Conservation (phyloP, 2,888 invertebrate genomes). For the Oeneis ivallda region DNA sequence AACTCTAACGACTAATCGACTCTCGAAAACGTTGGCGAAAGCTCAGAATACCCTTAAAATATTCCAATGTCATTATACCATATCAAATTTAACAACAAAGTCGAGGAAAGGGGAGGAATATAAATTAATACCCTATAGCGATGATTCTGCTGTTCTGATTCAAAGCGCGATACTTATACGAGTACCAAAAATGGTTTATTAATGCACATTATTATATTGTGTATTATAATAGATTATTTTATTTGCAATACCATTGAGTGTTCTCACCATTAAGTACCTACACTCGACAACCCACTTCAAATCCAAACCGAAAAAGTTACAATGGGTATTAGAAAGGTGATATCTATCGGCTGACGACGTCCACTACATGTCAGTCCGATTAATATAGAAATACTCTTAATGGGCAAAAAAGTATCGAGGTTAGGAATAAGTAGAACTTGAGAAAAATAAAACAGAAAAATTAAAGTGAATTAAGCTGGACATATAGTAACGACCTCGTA, state of each 20-base stretch:
- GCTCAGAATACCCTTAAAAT: conserved; percentile 40
- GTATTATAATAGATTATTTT: conserved; percentile 13
- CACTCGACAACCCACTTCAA: background rate
- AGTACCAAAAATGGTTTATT: conserved; percentile 26
- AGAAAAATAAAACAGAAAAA: no score
- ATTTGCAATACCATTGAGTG: conserved; percentile 12
- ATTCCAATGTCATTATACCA: conserved; percentile 52
- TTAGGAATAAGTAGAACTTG: no score
- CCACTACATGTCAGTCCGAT: no score
- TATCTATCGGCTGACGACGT: no score
- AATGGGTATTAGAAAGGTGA: background rate
- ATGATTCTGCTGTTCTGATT: conserved; percentile 56
- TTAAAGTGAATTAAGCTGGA: no score
- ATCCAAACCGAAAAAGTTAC: background rate
- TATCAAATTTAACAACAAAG: conserved; percentile 54
- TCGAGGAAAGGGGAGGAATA: conserved; percentile 47
- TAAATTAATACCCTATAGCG: conserved; percentile 58
- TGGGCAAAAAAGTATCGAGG: no score
- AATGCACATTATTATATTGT: conserved; percentile 22
- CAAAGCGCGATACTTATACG: conserved; percentile 15
- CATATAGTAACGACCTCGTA: no score
- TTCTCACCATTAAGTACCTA: background rate
- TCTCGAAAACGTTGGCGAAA: conserved; percentile 52
- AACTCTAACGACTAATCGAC: conserved; percentile 37
- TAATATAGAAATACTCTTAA: no score